Conservation (phyloP, 2,888 invertebrate genomes). For the Micoletzkya japonica region DNA sequence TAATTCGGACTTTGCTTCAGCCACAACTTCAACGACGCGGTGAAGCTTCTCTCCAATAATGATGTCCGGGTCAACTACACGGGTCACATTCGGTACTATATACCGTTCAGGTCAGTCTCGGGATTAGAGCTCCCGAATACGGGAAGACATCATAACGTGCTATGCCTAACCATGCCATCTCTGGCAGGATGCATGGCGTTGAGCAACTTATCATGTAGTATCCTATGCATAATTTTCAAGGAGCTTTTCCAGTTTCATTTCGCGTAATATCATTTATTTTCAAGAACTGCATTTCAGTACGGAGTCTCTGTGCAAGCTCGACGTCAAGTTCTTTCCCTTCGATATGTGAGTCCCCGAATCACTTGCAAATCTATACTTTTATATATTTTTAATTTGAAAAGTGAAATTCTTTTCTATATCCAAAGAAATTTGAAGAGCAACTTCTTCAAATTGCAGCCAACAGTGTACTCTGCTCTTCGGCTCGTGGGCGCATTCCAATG, state of each 20-base stretch:
- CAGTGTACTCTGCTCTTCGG: constrained; percentile 59
- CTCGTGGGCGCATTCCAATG: constrained; percentile 64
- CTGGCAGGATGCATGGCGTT: no score
- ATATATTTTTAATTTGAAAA: neutral
- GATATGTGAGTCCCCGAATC: constrained; percentile 52
- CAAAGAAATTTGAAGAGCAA: neutral
- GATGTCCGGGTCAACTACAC: constrained; percentile 62
- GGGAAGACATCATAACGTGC: no score
- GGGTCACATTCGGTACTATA: constrained; percentile 61
- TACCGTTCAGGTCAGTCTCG: constrained; percentile 55
- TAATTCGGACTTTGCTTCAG: no score
- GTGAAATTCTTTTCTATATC: neutral
- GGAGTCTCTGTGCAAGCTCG: constrained; percentile 59
- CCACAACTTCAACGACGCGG: constrained; percentile 59
- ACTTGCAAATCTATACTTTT: neutral
- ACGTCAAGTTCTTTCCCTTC: constrained; percentile 63
- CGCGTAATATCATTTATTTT: neutral
- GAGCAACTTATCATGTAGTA: no score
- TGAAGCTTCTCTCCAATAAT: constrained; percentile 60
- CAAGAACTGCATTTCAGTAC: constrained; percentile 33
- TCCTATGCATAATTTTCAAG: no score
- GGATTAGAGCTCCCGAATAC: no score
- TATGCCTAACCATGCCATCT: no score
- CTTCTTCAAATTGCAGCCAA: constrained; percentile 44
- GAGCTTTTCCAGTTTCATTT: no score